phyloP scores from a whole-genome alignment of 2,113 vertebrate genomes.

The Neotragus pygmaeus region DNA sequence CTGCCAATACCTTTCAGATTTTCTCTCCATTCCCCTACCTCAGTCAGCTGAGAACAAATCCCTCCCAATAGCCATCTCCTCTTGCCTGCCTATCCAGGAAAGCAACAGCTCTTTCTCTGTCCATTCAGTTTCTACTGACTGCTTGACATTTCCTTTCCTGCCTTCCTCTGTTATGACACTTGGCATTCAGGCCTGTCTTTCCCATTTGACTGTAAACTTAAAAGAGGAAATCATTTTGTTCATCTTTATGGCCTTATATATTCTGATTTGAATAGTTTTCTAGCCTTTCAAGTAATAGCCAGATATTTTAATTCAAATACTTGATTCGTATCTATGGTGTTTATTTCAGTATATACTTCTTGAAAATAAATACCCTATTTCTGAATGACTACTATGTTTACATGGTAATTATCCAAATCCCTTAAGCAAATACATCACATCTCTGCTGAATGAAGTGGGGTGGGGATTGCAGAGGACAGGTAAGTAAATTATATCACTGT shows the following conservation, averaged over 20 bases:
- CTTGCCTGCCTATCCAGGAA: not conserved
- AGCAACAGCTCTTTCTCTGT: not conserved
- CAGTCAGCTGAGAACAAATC: not conserved
- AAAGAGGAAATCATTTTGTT: not conserved
- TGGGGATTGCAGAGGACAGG: not conserved
- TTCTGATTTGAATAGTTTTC: not conserved
- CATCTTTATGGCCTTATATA: not conserved
- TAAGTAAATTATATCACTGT: not conserved
- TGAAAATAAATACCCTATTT: not conserved
- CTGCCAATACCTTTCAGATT: not conserved
- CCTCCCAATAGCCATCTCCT: not conserved
- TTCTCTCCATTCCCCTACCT: not conserved
- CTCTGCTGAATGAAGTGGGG: not conserved
- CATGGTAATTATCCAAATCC: not conserved
- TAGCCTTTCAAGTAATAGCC: constrained; percentile 1
- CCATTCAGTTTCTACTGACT: not conserved
- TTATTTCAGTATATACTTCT: constrained; percentile 12
- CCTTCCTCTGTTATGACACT: not conserved
- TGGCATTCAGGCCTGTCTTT: not conserved
- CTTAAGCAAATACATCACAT: constrained; percentile 1
- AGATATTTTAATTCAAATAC: not conserved
- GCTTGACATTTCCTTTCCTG: not conserved
- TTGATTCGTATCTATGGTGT: not conserved
- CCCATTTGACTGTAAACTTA: not conserved
- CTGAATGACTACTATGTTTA: not conserved